Evolutionary conservation across 1,140 invertebrate species (phyloP).

Genomic region (Lutraria rhynchaena): DNA sequence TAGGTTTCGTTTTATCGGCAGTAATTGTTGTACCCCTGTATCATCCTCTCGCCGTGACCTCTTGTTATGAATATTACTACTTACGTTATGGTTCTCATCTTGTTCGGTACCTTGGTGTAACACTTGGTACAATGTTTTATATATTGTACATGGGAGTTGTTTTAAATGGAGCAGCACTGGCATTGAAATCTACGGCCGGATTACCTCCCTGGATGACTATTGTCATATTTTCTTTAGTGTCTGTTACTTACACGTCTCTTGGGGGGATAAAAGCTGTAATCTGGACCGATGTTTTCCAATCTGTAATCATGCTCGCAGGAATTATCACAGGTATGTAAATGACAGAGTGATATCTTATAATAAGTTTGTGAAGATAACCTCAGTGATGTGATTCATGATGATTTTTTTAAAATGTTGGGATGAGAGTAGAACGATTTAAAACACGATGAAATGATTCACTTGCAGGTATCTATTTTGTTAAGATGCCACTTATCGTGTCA

Average conservation of each 20-base stretch:
- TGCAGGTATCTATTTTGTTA: no score
- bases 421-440: no score
- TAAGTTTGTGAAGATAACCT: no score
- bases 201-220: not conserved
- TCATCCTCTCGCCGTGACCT: slow-evolving; percentile 1
- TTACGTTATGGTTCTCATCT: slow-evolving; percentile 6
- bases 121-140: not conserved
- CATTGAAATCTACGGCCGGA: not conserved
- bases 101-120: not conserved
- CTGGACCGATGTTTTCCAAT: slow-evolving; percentile 30
- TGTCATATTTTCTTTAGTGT: not conserved
- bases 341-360: no score
- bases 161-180: slow-evolving; percentile 4
- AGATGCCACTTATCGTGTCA: no score
- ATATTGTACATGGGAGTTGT: slow-evolving; percentile 21
- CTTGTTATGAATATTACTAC: slow-evolving; percentile 17
- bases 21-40: slow-evolving; percentile 17
- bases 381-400: no score
- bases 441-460: no score
- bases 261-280: slow-evolving; percentile 25
- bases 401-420: no score
- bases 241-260: slow-evolving; percentile 6
- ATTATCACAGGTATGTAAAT: slow-evolving; percentile 32
- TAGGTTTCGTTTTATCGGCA: not conserved
- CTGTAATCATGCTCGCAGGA: slow-evolving; percentile 1